Base-by-base conservation (phyloP, 2,113 vertebrate species). In the Hippolais icterina region DNA sequence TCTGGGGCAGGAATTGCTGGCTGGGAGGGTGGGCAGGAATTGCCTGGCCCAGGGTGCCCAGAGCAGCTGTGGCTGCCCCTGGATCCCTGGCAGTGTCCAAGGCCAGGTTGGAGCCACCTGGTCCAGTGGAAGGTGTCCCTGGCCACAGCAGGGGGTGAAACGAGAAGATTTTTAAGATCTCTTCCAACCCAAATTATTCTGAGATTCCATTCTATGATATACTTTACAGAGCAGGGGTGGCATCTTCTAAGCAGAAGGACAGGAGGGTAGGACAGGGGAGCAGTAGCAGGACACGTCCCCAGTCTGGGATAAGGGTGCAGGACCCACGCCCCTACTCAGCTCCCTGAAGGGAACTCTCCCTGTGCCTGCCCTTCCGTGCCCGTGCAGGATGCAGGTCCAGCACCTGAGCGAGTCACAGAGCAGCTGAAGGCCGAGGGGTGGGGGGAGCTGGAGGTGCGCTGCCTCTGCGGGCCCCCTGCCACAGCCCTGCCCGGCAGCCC, bases 351-450 rank as follows among this genome's bases (percentile, higher is more conserved):
- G 50, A 53, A 71, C 1, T 0, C 21, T 46, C 44, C 53, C 68
- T 54, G 1, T 24, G n/a, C 17, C 22, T 59, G 35, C 39, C 14
- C 0, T 17, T 12, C 41, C 1, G 0, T 3, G 3, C 11, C 31
- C 2, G 3, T 2, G 5, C 31, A 18, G 3, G 7, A 57, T 17
- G 59, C 56, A 29, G 65, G n/a, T 53, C 42, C 63, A 31, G 54
- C 74, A 44, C 47, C 41, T 35, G 53, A 27, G 25, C 3, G 54
- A 70, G 64, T 84, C 78, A 31, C 0, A 0, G 87, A 31, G 24
- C 21, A 19, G 39, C 35, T 1, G 16, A 9, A 11, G 28, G 81
- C 59, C 0, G 7, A 10, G 37, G 21, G 17, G 15, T 4, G 19
- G 17, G 16, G 80, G 64, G 19, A 72, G 28, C 33, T 12, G 42